Base-by-base conservation (phyloP, 2,888 invertebrate genomes). In the Tortricodes alternella region DNA sequence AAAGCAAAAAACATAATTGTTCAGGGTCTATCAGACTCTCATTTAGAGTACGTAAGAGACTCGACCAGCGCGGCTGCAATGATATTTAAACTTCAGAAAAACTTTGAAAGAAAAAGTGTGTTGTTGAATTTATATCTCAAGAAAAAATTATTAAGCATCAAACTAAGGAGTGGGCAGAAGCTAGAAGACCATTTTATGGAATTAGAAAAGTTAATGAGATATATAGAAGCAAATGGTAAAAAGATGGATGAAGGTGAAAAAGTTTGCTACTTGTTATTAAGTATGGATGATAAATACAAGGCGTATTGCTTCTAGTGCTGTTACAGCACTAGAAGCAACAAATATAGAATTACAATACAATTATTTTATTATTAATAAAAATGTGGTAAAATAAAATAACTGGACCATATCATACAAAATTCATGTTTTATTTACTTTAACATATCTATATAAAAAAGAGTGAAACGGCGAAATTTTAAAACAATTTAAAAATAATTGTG, bases 51-150 rank as follows among this genome's bases (percentile, higher is more conserved):
- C 5, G 11, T 62, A 19, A 64, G 58, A 34, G 50, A 51, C 23
- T 48, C 59, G 13, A 11, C 6, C 1, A 60, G 53, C 8, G 62
- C 64, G 32, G 11, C 11, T 0, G 46, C 58, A 19, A 64, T 64
- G 62, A 11, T 61, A 7, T 8, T 18, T 1, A 15, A 38, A 7
- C 41, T 62, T 1, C 48, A 53, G 51, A 27, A 19, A 23, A 39
- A 58, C 7, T 61, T 64, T 41, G 49, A 64, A 52, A 52, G 64
- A 35, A 64, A 61, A 53, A 64, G 60, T 39, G 46, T 58, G 2
- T 57, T 60, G 9, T 55, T 56, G 16, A 43, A 59, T 21, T 23
- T 64, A 18, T 55, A 35, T 34, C n/a, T 62, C 13, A 35, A 41
- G 1, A 46, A 15, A 39, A 56, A 60, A 21, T 7, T 60, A 15